A percentile compares a stretch with the other conserved stretches of the same genome.
phyloP scores from a whole-genome alignment of 2,888 invertebrate genomes.

The Drosophila nigricruria region DNA sequence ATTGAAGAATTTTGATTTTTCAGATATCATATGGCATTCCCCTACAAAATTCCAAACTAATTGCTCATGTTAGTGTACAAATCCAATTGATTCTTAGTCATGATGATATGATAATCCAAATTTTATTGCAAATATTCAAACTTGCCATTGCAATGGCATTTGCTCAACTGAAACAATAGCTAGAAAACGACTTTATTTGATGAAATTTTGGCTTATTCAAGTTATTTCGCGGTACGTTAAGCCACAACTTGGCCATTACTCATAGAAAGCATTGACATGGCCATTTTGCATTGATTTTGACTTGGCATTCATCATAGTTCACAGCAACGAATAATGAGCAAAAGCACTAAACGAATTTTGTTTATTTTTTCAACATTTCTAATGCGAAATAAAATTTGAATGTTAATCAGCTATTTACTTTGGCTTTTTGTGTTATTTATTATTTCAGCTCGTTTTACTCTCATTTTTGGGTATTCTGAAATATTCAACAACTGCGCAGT shows the following conservation, averaged over 20 bases:
- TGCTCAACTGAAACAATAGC: no score
- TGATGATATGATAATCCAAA: background rate
- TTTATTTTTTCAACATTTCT: constrained; percentile 31
- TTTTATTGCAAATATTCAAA: background rate
- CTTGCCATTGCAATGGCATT: no score
- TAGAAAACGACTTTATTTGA: no score
- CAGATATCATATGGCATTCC: no score
- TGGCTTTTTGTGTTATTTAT: constrained; percentile 57
- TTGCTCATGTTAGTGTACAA: background rate
- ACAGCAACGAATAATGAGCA: background rate
- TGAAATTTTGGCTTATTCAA: constrained; percentile 20
- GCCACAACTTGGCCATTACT: constrained; percentile 55
- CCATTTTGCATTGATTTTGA: background rate
- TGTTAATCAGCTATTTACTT: constrained; percentile 69
- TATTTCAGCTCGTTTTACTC: constrained; percentile 38
- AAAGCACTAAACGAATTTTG: background rate
- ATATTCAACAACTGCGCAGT: background rate
- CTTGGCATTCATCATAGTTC: constrained; percentile 17
- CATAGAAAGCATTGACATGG: constrained; percentile 43
- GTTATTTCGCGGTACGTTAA: constrained; percentile 79
- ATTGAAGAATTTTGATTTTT: no score
- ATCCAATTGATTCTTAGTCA: no score
- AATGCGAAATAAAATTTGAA: constrained; percentile 53
- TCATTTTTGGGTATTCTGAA: background rate
- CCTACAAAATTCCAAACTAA: no score